Evolutionary conservation across 2,888 invertebrate genomes (phyloP).

Genomic region (Orthosia cruda): DNA sequence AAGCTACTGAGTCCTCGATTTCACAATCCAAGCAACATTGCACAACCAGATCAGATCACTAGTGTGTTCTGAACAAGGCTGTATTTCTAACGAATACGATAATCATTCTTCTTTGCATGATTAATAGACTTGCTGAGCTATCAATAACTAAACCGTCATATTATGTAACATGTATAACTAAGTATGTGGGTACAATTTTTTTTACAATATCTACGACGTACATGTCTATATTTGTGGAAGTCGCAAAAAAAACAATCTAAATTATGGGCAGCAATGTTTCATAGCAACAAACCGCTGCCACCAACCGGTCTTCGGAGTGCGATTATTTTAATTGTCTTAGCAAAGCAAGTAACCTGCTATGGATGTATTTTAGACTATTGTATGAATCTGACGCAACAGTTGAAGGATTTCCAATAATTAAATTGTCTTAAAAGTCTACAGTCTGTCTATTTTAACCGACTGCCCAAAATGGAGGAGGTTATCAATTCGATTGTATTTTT

Average conservation of each 20-base stretch:
- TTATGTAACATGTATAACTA: background rate
- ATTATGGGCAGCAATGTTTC: background rate
- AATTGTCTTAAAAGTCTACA: too few species aligned
- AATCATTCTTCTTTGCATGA: constrained; percentile 7
- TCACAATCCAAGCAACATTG: constrained; percentile 30
- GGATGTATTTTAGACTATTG: too few species aligned
- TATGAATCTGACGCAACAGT: too few species aligned
- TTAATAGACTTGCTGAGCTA: background rate
- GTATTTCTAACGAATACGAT: background rate
- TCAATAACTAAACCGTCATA: background rate
- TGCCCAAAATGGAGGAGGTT: too few species aligned
- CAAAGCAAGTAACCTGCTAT: background rate
- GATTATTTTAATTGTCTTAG: background rate
- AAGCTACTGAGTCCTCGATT: constrained; percentile 11
- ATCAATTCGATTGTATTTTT: too few species aligned
- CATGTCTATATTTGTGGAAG: background rate
- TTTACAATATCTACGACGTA: too few species aligned
- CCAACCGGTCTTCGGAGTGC: background rate
- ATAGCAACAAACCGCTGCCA: background rate
- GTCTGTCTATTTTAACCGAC: too few species aligned
- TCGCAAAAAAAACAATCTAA: background rate
- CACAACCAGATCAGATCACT: constrained; percentile 7
- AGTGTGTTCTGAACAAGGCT: constrained; percentile 10
- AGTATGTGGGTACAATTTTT: background rate
- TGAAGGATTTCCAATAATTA: too few species aligned